These are phyloP conservation scores for Elgonia sp. DNA, from an alignment of 2,888 invertebrate genomes.

Conservation along the genomic window DNA sequence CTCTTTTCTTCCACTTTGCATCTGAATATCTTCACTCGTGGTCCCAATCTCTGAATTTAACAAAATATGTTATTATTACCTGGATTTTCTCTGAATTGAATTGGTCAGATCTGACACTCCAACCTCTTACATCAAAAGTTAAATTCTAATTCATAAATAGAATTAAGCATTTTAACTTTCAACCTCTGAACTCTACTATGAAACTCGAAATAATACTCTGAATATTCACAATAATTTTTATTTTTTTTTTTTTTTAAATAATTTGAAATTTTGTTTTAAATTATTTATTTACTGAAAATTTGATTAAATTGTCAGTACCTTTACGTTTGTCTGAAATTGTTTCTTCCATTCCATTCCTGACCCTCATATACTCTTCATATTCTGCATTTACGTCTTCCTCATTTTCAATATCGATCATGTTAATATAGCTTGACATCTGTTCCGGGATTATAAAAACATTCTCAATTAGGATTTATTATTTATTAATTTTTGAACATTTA, in stretches of 20 bases:
- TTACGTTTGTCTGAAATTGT: background rate
- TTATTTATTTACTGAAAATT: too few relatives aligned
- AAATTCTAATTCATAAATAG: slow-evolving; percentile 6
- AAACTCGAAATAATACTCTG: slow-evolving; percentile 8
- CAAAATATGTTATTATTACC: slow-evolving; percentile 47
- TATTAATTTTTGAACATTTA: too few relatives aligned
- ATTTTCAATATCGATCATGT: background rate
- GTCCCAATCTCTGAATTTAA: slow-evolving; percentile 54
- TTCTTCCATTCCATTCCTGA: slow-evolving; percentile 33
- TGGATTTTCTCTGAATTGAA: slow-evolving; percentile 43
- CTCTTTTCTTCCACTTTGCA: too few relatives aligned
- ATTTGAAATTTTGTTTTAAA: too few relatives aligned
- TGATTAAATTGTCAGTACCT: too few relatives aligned
- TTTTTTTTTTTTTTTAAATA: too few relatives aligned
- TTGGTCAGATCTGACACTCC: slow-evolving; percentile 61
- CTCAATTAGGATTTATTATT: slow-evolving; percentile 47
- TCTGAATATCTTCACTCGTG: background rate
- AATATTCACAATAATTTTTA: background rate
- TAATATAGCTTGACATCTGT: slow-evolving; percentile 63
- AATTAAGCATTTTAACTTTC: slow-evolving; percentile 14
- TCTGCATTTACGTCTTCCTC: slow-evolving; percentile 18
- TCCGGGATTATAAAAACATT: slow-evolving; percentile 59
- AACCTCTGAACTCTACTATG: slow-evolving; percentile 21
- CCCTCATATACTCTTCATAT: slow-evolving; percentile 54
- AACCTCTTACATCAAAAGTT: slow-evolving; percentile 35